Conservation (phyloP, 2,888 invertebrate genomes). For the Mantis religiosa region DNA sequence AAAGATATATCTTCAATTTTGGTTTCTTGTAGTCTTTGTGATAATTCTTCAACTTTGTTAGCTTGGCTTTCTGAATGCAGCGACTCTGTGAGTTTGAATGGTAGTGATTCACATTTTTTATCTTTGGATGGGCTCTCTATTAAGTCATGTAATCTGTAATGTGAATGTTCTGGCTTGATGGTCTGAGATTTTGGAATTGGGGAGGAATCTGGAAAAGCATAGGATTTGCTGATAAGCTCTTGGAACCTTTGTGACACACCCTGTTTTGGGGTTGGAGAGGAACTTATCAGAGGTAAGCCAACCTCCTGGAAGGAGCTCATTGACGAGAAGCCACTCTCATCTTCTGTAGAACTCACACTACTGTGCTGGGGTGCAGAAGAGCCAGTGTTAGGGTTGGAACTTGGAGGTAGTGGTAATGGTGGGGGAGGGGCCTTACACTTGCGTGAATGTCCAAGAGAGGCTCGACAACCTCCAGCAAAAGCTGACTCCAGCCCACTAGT, state of each 20-base stretch:
- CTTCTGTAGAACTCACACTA: constrained; percentile 51
- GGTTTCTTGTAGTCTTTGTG: not conserved
- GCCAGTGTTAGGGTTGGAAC: not conserved
- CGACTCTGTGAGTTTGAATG: not conserved
- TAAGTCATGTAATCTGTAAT: not conserved
- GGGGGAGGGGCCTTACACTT: not conserved
- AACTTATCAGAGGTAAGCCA: constrained; percentile 54
- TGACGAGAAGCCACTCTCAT: constrained; percentile 82
- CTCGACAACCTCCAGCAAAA: constrained; percentile 18
- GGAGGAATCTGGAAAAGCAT: not conserved
- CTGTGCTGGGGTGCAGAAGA: constrained; percentile 3
- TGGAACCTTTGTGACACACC: not conserved
- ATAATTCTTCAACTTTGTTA: not conserved
- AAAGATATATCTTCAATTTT: not conserved
- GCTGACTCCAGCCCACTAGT: constrained; percentile 23
- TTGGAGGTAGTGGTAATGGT: not conserved
- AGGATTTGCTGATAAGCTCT: not conserved
- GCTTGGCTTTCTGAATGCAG: not conserved
- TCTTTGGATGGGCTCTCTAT: not conserved
- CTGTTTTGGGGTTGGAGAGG: not conserved
- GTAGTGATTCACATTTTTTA: not conserved
- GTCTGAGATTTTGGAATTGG: not conserved
- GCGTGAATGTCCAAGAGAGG: not conserved
- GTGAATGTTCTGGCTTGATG: not conserved
- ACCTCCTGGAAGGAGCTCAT: constrained; percentile 82